Conservation (phyloP, 2,888 invertebrate genomes). For the Anarsia innoxiella region DNA sequence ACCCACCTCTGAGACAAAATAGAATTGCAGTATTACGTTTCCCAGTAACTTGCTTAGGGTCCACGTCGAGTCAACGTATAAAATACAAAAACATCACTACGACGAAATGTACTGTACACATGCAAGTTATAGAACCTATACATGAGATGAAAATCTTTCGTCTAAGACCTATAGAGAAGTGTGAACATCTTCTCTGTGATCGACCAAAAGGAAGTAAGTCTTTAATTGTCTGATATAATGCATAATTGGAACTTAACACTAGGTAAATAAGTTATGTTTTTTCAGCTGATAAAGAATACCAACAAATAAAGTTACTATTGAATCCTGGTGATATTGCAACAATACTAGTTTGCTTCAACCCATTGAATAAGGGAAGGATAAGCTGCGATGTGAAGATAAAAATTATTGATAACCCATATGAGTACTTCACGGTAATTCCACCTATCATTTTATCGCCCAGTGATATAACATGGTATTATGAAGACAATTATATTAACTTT, state of each 20-base stretch:
- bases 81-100: constrained; percentile 51
- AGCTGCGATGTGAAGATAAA: constrained; percentile 48
- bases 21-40: constrained; percentile 40
- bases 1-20: constrained; percentile 38
- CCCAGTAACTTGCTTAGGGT: constrained; percentile 61
- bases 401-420: constrained; percentile 57
- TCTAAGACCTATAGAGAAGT: not conserved
- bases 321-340: constrained; percentile 39
- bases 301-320: too few species aligned
- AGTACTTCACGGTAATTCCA: constrained; percentile 46
- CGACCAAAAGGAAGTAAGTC: too few species aligned
- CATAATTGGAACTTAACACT: too few species aligned
- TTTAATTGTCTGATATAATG: too few species aligned
- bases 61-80: constrained; percentile 41
- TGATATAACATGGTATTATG: too few species aligned
- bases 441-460: too few species aligned
- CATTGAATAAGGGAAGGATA: constrained; percentile 46
- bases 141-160: constrained; percentile 52
- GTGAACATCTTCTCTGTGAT: not conserved
- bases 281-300: too few species aligned
- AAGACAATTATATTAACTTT: too few species aligned
- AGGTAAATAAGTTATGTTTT: too few species aligned
- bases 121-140: constrained; percentile 32
- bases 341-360: constrained; percentile 46
- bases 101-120: constrained; percentile 39